Base-by-base conservation (phyloP, 1,140 invertebrate species). In the Drosophila asahinai region DNA sequence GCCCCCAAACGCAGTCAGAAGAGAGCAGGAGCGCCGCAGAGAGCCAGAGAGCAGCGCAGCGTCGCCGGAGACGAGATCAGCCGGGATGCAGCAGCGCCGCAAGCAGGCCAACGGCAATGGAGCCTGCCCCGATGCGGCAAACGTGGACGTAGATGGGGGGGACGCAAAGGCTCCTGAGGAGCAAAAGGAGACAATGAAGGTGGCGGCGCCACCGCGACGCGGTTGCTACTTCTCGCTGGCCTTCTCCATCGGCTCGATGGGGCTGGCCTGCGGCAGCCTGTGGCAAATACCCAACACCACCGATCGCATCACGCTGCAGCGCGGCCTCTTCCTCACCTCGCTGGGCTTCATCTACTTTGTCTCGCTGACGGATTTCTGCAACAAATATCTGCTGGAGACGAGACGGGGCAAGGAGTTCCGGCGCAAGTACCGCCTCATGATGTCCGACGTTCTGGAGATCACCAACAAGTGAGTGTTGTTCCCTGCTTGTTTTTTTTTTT, bases 361-460 rank as follows among this genome's bases (percentile, higher is more conserved):
- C 27, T 94, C 94, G 7, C 80, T 95, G 47, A 96, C 95, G 83
- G 94, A 95, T 80, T 93, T 95, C 73, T 93, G 95, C 65, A 95
- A 95, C 80, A 94, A 94, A 80, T 92, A 94, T 47, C 93, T 94
- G 15, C 89, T 95, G 67, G 94, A 94, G 74, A 95, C 95, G 14
- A 91, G 84, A 45, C 91, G 91, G 6, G 95, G 95, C 3, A 91
- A 94, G 19, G 93, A 94, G 17, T 93, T 95, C 59, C 89, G 94
- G 1, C 94, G 94, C 78, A 95, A 95, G 77, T 95, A 95, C 91
- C 93, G 94, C 38, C 93, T 96, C 3, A 94, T 94, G 74, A 93
- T 94, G 73, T 94, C 94, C 49, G 95, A 96, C 77, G 95, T 95
- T 11, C 92, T 95, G 59, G 95, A 96, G 86, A 96, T 96, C 80